Percentiles rank a stretch among this genome's conserved stretches.
phyloP scores from a whole-genome alignment of 2,113 vertebrate species.

The human (Homo sapiens) region GRCh38 chr4:110708001-110708500 shows the following conservation, averaged over 20 bases:
- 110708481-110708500: background rate
- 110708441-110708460: background rate
- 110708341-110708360: background rate
- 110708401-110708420: background rate
- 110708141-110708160: background rate
- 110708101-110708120: background rate
- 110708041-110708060: constrained; percentile 23
- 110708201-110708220: background rate
- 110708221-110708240: background rate
- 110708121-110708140: background rate
- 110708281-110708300: background rate
- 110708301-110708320: background rate
- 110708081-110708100: background rate
- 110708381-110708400: background rate
- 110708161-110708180: background rate
- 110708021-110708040: background rate
- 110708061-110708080: constrained; percentile 1
- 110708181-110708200: background rate
- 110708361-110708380: background rate
- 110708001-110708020: background rate
- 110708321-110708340: background rate
- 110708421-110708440: background rate
- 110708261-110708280: background rate
- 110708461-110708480: background rate
- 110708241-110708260: background rate